Conservation (phyloP, 2,797 vertebrate species). For the Girardinus metallicus region DNA sequence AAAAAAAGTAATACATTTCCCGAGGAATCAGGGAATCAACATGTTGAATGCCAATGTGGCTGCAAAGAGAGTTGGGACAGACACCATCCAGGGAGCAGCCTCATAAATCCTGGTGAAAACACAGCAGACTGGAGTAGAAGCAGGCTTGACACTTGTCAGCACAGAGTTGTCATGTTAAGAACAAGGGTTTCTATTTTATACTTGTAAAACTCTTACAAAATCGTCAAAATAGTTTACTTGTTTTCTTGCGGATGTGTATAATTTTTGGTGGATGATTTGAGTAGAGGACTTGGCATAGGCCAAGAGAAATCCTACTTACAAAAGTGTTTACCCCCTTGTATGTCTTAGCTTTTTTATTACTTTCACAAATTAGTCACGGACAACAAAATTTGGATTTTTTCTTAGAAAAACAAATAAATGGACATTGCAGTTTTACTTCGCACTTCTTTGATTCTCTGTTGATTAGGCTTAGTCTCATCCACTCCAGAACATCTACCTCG, state of each 20-base stretch:
- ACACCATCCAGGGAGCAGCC: not conserved
- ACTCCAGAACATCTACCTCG: too few species aligned
- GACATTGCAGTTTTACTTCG: too few species aligned
- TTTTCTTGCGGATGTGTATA: not conserved
- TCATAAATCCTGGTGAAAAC: not conserved
- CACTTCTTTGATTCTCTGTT: too few species aligned
- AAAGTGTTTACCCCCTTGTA: too few species aligned
- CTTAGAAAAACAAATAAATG: too few species aligned
- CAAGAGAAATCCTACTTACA: not conserved
- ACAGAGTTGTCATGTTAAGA: not conserved
- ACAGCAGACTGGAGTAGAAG: not conserved
- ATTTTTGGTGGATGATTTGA: not conserved
- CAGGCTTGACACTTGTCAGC: not conserved
- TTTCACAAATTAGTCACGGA: too few species aligned
- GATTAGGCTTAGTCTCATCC: too few species aligned
- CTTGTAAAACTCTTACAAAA: not conserved
- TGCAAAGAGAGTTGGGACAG: not conserved
- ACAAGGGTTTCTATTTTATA: not conserved
- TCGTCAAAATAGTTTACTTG: not conserved
- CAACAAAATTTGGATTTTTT: too few species aligned
- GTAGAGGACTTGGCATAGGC: not conserved
- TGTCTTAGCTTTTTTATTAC: too few species aligned
- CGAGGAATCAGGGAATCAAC: too few species aligned
- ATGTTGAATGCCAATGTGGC: not conserved
- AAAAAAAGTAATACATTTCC: too few species aligned